Base-by-base conservation (phyloP, 2,888 invertebrate species). In the Andricus quercusramuli region DNA sequence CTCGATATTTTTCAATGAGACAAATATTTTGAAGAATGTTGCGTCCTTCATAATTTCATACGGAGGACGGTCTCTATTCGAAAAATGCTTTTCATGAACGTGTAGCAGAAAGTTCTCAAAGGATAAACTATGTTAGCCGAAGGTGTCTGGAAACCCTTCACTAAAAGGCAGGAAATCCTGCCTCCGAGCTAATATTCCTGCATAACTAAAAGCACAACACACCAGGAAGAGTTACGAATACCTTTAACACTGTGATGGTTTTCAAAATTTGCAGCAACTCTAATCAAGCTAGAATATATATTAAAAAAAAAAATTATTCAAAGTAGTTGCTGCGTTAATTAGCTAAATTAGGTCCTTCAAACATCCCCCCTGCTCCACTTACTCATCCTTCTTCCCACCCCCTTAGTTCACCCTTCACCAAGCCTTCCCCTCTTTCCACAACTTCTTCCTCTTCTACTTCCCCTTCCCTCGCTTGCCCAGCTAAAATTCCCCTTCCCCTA, bases 91-190 rank as follows among this genome's bases (percentile, higher is more conserved):
- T 20, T 68, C 15, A 68, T 6, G 2, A 4, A 25, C 22, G n/a
- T 37, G 13, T n/a, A 8, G 22, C 44, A 68, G 22, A 68, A 68
- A 11, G 68, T 17, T 44, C 22, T 22, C 66, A 32, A 66, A 66
- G n/a, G 41, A 22, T 68, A 47, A 68, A 44, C 22, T 25, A 47
- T 68, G 22, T 47, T 47, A 68, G 68, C 44, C 68, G 15, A 44
- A 68, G 41, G 44, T 68, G 68, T 68, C 68, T 68, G 68, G 15
- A 68, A 68, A 25, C 44, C 41, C 41, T 37, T n/a, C 22, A 22
- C 37, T 68, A 47, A 44, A 68, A 68, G 25, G 25, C 44, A 68
- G 68, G 68, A 68, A 68, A 68, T 68, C 68, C 68, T 68, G 68
- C 22, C 68, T 44, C 44, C 44, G 15, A 68, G 68, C 68, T 68